phyloP scores from a whole-genome alignment of 2,888 invertebrate genomes.

The Dryobota labecula region DNA sequence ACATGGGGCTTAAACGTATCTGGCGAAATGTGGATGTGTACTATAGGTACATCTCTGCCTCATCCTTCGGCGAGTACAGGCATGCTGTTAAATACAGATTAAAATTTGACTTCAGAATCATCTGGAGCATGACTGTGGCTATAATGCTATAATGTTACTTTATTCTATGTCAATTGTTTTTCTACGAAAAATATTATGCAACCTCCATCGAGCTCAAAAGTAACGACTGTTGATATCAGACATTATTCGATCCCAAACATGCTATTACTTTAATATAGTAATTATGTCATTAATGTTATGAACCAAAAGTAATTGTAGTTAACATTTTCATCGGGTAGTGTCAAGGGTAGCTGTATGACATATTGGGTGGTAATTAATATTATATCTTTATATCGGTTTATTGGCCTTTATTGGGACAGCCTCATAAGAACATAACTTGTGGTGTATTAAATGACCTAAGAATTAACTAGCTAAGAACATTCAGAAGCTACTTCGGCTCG shows the following conservation, averaged over 20 bases:
- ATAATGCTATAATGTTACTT: neutral
- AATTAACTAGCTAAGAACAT: neutral
- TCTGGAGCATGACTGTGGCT: neutral
- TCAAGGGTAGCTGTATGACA: slow-evolving; percentile 39
- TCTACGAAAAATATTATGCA: neutral
- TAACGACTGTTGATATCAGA: slow-evolving; percentile 10
- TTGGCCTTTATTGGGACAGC: slow-evolving; percentile 14
- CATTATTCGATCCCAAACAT: neutral
- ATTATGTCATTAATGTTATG: slow-evolving; percentile 30
- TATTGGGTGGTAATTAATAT: slow-evolving; percentile 38
- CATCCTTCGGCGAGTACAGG: neutral
- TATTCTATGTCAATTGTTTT: neutral
- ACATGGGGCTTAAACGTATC: neutral
- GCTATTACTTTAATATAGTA: slow-evolving; percentile 32
- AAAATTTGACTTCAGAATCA: no score
- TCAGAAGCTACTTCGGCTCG: neutral
- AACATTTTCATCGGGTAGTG: slow-evolving; percentile 42
- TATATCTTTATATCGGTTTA: slow-evolving; percentile 7
- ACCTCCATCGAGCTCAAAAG: neutral
- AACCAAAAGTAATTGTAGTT: slow-evolving; percentile 53
- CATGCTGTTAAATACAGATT: no score
- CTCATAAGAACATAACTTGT: neutral
- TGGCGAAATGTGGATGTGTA: neutral
- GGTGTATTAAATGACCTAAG: neutral
- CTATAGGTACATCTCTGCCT: neutral